Conservation (phyloP, 2,888 invertebrate genomes). For the Leptopilina syphax region DNA sequence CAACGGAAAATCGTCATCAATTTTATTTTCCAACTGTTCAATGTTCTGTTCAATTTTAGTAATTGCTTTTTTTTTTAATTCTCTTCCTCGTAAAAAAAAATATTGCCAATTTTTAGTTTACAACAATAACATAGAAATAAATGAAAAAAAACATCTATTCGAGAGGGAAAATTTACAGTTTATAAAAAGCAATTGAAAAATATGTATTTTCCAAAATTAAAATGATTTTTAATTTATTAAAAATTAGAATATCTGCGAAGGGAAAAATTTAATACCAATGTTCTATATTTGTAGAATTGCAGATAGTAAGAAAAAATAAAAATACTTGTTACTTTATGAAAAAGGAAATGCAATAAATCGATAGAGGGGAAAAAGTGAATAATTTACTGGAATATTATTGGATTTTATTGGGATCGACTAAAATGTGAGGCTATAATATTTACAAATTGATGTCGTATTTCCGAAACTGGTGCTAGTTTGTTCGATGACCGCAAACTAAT, state of each 20-base stretch:
- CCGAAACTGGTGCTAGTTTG: slow-evolving; percentile 48
- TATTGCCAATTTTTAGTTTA: neutral
- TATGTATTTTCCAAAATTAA: too few species aligned
- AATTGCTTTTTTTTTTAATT: slow-evolving; percentile 16
- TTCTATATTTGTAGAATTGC: neutral
- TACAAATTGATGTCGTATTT: slow-evolving; percentile 35
- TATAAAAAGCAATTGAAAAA: too few species aligned
- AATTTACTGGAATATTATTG: slow-evolving; percentile 4
- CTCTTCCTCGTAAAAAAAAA: neutral
- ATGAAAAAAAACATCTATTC: too few species aligned
- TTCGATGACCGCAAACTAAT: slow-evolving; percentile 63
- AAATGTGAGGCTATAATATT: slow-evolving; percentile 14
- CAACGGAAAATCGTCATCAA: slow-evolving; percentile 30
- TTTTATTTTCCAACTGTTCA: slow-evolving; percentile 23
- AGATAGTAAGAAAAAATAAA: neutral
- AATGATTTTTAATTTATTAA: too few species aligned
- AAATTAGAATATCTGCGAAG: neutral
- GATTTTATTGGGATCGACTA: slow-evolving; percentile 5
- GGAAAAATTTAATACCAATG: neutral
- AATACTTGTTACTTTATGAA: neutral
- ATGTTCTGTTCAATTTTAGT: slow-evolving; percentile 3
- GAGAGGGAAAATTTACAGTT: too few species aligned
- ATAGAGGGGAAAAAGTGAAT: neutral
- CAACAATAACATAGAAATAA: neutral
- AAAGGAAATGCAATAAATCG: neutral